These are phyloP conservation scores for Cottoperca gobio DNA, from an alignment of 2,797 vertebrate species.

Conservation along the genomic window DNA sequence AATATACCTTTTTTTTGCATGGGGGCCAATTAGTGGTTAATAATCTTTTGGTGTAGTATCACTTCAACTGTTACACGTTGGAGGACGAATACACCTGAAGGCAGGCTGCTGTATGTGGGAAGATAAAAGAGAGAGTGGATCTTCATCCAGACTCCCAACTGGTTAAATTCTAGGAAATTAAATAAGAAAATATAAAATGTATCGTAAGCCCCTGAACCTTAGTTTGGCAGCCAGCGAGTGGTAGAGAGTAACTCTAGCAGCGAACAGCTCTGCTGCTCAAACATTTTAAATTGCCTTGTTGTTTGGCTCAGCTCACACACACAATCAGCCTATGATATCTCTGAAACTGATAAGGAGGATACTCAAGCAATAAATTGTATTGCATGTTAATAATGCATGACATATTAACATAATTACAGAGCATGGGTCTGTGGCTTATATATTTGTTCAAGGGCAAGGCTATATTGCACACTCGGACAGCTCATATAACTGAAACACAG, in stretches of 20 bases:
- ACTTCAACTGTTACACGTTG: neutral
- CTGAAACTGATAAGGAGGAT: neutral
- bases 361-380: conserved; percentile 1
- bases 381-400: conserved; percentile 34
- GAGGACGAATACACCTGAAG: neutral
- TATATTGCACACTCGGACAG: neutral
- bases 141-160: neutral
- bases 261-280: conserved; percentile 2
- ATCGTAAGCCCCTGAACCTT: neutral
- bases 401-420: conserved; percentile 24
- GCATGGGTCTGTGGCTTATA: neutral
- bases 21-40: neutral
- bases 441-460: neutral
- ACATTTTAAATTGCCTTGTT: conserved; percentile 2
- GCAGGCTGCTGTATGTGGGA: neutral
- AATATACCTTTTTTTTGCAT: neutral
- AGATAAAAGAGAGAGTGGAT: neutral
- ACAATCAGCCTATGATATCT: conserved; percentile 1
- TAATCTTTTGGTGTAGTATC: neutral
- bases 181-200: neutral
- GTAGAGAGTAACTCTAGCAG: neutral
- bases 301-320: neutral
- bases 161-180: neutral
- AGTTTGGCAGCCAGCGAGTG: neutral
- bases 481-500: neutral